Conservation (phyloP, 2,888 invertebrate species). For the Aphidius colemani region DNA sequence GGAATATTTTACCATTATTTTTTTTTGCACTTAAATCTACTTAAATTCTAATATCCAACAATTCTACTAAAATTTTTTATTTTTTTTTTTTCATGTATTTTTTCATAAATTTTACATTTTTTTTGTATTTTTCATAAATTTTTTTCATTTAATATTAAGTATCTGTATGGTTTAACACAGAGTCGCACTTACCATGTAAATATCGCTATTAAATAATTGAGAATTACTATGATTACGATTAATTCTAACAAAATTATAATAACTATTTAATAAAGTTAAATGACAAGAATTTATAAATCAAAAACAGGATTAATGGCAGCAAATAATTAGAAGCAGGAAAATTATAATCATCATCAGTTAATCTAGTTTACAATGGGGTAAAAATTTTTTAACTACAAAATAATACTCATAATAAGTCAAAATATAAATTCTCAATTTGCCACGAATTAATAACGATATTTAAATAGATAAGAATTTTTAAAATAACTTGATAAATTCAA, state of each 20-base stretch:
- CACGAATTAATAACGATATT: constrained; percentile 51
- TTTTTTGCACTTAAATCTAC: constrained; percentile 23
- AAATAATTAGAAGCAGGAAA: background rate
- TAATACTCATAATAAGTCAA: constrained; percentile 37
- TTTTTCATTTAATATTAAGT: constrained; percentile 41
- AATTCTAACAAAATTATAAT: background rate
- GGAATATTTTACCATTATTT: constrained; percentile 38
- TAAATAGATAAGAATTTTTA: constrained; percentile 49
- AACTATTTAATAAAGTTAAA: no score
- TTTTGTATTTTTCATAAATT: constrained; percentile 40
- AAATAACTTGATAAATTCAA: constrained; percentile 21
- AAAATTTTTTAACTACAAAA: background rate
- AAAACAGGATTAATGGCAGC: no score
- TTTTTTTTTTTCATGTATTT: constrained; percentile 41
- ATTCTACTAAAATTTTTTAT: constrained; percentile 48
- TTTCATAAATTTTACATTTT: constrained; percentile 42
- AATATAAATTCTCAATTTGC: constrained; percentile 45
- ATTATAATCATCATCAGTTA: background rate
- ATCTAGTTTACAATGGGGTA: background rate
- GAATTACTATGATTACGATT: constrained; percentile 37
- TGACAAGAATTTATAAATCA: no score
- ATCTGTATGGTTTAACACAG: constrained; percentile 52
- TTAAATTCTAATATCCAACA: constrained; percentile 37
- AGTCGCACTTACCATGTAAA: constrained; percentile 52
- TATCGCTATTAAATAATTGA: constrained; percentile 51